Evolutionary conservation across 1,140 invertebrate species (phyloP).

Genomic region (Sarcophaga peregrina): DNA sequence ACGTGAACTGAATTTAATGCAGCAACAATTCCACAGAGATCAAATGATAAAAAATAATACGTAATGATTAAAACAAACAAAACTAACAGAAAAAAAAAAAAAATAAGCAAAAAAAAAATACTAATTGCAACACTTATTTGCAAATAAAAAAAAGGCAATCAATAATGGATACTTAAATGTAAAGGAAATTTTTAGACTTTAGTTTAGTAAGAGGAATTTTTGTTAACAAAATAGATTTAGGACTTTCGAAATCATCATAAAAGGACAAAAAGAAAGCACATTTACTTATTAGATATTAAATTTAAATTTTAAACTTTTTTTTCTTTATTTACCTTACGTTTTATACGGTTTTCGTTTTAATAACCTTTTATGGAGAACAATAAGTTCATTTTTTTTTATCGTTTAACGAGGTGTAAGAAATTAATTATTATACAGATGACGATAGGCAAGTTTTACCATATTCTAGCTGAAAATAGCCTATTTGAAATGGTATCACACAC

Average conservation of each 20-base stretch:
- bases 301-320: background rate
- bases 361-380: too few species aligned
- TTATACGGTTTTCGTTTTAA: too few species aligned
- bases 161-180: constrained; percentile 21
- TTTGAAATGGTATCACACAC: too few species aligned
- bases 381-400: too few species aligned
- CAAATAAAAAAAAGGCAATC: constrained; percentile 26
- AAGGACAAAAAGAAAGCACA: background rate
- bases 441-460: too few species aligned
- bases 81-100: background rate
- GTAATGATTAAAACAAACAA: background rate
- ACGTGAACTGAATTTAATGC: constrained; percentile 48
- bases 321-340: too few species aligned
- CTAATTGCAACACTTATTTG: background rate
- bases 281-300: background rate
- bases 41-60: constrained; percentile 24
- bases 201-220: constrained; percentile 23
- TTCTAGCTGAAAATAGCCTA: too few species aligned
- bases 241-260: background rate
- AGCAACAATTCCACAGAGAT: constrained; percentile 22
- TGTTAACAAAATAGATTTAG: background rate
- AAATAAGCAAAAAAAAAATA: background rate
- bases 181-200: constrained; percentile 1
- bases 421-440: too few species aligned
- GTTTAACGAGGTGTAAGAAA: too few species aligned